Conservation (phyloP, 2,888 invertebrate species). For the Luffia ferchaultella region DNA sequence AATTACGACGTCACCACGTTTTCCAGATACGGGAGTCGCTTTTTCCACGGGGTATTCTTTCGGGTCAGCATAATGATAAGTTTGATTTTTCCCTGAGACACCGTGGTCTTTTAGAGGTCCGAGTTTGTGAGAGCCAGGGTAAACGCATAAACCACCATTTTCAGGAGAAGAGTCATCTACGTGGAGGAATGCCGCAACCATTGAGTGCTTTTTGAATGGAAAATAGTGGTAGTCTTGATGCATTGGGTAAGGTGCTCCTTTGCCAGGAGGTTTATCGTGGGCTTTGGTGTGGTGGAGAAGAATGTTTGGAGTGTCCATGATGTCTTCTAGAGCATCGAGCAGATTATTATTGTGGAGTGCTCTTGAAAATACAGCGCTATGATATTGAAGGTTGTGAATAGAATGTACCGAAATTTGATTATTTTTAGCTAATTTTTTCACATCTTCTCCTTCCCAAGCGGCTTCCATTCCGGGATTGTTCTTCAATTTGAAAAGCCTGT, state of each 20-base stretch:
- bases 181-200: constrained; percentile 54
- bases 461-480: constrained; percentile 40
- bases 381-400: constrained; percentile 58
- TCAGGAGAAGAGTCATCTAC: constrained; percentile 48
- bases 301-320: constrained; percentile 51
- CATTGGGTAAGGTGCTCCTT: constrained; percentile 56
- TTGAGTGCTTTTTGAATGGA: constrained; percentile 49
- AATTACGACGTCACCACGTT: constrained; percentile 45
- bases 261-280: constrained; percentile 52
- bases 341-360: constrained; percentile 40
- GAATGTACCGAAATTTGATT: constrained; percentile 33
- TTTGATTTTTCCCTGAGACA: constrained; percentile 23
- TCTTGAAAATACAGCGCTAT: constrained; percentile 42
- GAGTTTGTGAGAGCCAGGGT: constrained; percentile 53
- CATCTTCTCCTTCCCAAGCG: constrained; percentile 43
- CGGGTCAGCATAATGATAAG: constrained; percentile 36
- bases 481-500: constrained; percentile 42
- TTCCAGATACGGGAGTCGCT: constrained; percentile 39
- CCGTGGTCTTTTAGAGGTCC: constrained; percentile 47
- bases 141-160: constrained; percentile 54
- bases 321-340: constrained; percentile 46
- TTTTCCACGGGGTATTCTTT: constrained; percentile 35
- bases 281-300: constrained; percentile 60
- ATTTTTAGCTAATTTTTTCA: constrained; percentile 27
- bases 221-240: constrained; percentile 61